Conservation (phyloP, 2,113 vertebrate genomes). For the Alethe castanea region DNA sequence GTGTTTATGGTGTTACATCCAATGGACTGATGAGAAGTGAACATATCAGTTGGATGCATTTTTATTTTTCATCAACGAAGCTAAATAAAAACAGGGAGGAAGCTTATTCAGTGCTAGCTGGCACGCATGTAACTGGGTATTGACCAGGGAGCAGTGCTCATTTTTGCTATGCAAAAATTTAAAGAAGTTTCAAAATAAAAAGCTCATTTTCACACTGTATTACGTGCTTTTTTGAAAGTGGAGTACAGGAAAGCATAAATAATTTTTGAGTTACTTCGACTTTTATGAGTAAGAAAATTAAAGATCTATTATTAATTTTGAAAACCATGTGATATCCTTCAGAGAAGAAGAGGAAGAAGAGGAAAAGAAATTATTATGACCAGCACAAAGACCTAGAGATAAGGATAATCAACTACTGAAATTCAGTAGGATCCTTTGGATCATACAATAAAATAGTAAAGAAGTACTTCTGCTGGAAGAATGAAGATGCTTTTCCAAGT, state of each 20-base stretch:
- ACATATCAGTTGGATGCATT: not conserved
- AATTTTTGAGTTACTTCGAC: not conserved
- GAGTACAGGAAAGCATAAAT: not conserved
- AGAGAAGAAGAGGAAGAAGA: not conserved
- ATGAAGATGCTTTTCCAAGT: not conserved
- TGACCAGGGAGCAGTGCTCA: not conserved
- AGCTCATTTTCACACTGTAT: not conserved
- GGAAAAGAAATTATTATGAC: not conserved
- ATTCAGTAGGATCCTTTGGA: not conserved
- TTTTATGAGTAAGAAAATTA: not conserved
- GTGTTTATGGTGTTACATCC: not conserved
- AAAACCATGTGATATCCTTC: not conserved
- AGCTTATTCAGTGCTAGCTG: slow-evolving; percentile 11
- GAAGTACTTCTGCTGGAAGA: not conserved
- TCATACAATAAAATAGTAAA: not conserved
- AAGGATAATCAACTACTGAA: not conserved
- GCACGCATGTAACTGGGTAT: not conserved
- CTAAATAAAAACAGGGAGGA: slow-evolving; percentile 11
- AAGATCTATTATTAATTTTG: not conserved
- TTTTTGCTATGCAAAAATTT: slow-evolving; percentile 2
- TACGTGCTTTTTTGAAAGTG: not conserved
- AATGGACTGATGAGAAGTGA: not conserved
- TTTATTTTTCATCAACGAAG: not conserved
- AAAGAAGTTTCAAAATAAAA: not conserved
- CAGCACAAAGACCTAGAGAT: not conserved